Evolutionary conservation across 2,888 invertebrate genomes (phyloP), one percentile per base, ranked within the genome.

Genomic region (Drosophila pseudotakahashii): DNA sequence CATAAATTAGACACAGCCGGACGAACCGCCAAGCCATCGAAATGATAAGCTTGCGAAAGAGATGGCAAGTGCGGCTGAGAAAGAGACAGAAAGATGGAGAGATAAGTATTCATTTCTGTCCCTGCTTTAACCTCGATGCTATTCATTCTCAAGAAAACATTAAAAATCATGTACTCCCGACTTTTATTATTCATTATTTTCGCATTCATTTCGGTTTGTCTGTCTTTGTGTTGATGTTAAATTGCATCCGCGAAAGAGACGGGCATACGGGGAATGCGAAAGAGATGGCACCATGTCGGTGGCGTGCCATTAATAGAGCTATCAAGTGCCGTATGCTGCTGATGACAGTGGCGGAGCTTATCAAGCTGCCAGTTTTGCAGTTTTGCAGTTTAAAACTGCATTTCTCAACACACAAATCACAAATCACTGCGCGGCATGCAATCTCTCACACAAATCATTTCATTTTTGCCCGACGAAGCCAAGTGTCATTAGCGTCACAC

Each of bases 121-220:
- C 47, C 48, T 16, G 32, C 37, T 11, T 52, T 57, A 71, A 57
- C 71, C 64, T 54, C 57, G 30, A 36, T 64, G 72, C 42, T 58
- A 72, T 66, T 51, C 52, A 70, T 66, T 64, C 55, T 45, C 51
- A 36, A 63, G 34, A 37, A 63, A 57, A 62, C 78, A 79, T 89
- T 84, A 89, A 89, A 89, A 89, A 77, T 87, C 89, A 82, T 89
- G 90, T 90, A 79, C 79, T 86, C 78, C 80, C 89, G 90, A 90
- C 90, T 89, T 90, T 90, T 90, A 90, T 90, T 90, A 89, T 90
- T 90, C 90, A 89, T 90, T 90, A 90, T 89, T 86, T 89, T 88
- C 89, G 76, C 89, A 90, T 89, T 88, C 88, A 68, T 70, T 69
- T 69, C 37, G 62, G 39, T n/a, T n/a, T 36, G 45, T 48, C 44